These are phyloP conservation scores for Meganola albula DNA, from an alignment of 2,888 invertebrate species.

Conservation along the genomic window DNA sequence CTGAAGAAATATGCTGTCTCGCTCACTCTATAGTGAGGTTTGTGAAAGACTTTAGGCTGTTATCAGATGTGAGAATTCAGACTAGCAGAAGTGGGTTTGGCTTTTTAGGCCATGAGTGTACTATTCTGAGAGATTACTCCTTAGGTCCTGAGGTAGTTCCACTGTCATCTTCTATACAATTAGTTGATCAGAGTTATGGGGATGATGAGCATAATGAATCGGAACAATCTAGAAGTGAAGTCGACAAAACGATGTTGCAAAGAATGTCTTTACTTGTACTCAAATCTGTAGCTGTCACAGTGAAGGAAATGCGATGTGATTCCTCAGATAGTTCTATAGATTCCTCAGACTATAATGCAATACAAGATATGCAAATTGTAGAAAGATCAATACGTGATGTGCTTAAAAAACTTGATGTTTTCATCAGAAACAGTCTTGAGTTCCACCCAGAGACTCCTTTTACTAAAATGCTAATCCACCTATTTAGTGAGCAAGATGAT, in stretches of 20 bases:
- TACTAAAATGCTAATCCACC: slow-evolving; percentile 90
- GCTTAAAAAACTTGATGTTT: slow-evolving; percentile 86
- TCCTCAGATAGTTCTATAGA: slow-evolving; percentile 91
- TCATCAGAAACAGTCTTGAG: slow-evolving; percentile 87
- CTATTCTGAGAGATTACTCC: slow-evolving; percentile 53
- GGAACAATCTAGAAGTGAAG: slow-evolving; percentile 63
- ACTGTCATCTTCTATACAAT: slow-evolving; percentile 55
- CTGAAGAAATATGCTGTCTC: slow-evolving; percentile 91
- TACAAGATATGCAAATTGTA: slow-evolving; percentile 92
- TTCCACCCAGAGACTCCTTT: slow-evolving; percentile 93
- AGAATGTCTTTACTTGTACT: slow-evolving; percentile 91
- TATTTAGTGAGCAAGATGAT: slow-evolving; percentile 94
- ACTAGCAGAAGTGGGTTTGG: slow-evolving; percentile 66
- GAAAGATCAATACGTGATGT: slow-evolving; percentile 91
- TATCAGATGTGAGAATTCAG: slow-evolving; percentile 75
- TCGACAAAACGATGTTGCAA: slow-evolving; percentile 88
- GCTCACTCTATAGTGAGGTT: slow-evolving; percentile 91
- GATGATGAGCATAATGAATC: slow-evolving; percentile 59
- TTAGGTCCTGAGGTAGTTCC: slow-evolving; percentile 54
- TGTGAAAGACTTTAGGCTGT: slow-evolving; percentile 88
- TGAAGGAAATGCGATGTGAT: slow-evolving; percentile 92
- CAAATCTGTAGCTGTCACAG: slow-evolving; percentile 92
- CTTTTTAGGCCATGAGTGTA: slow-evolving; percentile 65
- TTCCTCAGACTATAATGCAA: slow-evolving; percentile 90
- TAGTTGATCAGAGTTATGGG: slow-evolving; percentile 68